These are phyloP conservation scores for Patella pellucida DNA, from an alignment of 2,888 invertebrate genomes.

Conservation along the genomic window DNA sequence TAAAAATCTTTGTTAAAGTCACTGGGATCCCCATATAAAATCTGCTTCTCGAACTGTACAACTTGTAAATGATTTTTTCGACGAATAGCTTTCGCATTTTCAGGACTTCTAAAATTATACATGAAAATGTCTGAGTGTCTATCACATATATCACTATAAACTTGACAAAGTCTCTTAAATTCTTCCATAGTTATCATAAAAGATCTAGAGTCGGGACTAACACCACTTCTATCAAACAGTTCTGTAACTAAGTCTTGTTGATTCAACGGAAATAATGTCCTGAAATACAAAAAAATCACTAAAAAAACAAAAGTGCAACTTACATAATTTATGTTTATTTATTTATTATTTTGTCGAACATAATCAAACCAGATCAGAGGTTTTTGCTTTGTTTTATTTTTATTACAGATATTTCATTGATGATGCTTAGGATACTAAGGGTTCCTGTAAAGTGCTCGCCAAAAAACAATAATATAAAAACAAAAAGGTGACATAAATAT, in stretches of 20 bases:
- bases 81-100: constrained; percentile 40
- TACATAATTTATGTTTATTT: too few relatives aligned
- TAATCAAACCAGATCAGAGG: too few relatives aligned
- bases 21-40: constrained; percentile 13
- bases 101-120: constrained; percentile 80
- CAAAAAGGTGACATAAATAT: too few relatives aligned
- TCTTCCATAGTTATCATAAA: constrained; percentile 84
- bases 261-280: constrained; percentile 83
- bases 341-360: too few relatives aligned
- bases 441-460: too few relatives aligned
- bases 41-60: constrained; percentile 24
- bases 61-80: constrained; percentile 21
- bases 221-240: constrained; percentile 81
- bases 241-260: constrained; percentile 78
- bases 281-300: constrained; percentile 34
- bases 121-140: constrained; percentile 65
- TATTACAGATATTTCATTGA: too few relatives aligned
- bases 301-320: too few relatives aligned
- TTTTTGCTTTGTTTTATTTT: too few relatives aligned
- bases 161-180: constrained; percentile 82
- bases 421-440: too few relatives aligned
- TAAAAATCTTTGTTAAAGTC: too few relatives aligned
- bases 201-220: constrained; percentile 80
- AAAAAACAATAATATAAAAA: too few relatives aligned
- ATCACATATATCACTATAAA: constrained; percentile 81